A percentile compares a stretch with the other conserved stretches of the same genome.
phyloP scores from a whole-genome alignment of 2,888 invertebrate genomes.

The Fragum whitleyi region DNA sequence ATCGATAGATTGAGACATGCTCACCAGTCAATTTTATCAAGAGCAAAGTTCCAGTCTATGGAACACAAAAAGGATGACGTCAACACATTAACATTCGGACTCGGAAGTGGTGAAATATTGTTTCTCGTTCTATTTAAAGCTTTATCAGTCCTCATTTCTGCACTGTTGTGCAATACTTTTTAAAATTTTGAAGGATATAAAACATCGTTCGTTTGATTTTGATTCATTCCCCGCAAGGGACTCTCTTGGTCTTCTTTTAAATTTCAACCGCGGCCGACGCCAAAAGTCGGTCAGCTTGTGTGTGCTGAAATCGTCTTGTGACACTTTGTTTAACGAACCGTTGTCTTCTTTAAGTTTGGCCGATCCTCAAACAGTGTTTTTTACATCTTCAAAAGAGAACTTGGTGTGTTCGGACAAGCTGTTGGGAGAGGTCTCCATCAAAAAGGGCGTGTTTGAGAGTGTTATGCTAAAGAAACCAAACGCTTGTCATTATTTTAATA shows the following conservation, averaged over 20 bases:
- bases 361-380: not conserved
- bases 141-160: not conserved
- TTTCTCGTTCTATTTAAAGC: not conserved
- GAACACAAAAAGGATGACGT: not conserved
- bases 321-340: not conserved
- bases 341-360: not conserved
- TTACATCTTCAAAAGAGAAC: not conserved
- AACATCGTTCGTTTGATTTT: not conserved
- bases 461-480: slow-evolving; percentile 60
- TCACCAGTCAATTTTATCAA: too few relatives aligned
- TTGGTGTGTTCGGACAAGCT: not conserved
- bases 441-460: slow-evolving; percentile 11
- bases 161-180: slow-evolving; percentile 3
- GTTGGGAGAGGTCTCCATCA: slow-evolving; percentile 12
- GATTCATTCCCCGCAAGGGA: not conserved
- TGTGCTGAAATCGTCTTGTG: not conserved
- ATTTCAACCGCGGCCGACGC: too few relatives aligned
- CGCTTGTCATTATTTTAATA: slow-evolving; percentile 68
- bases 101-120: not conserved
- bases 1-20: too few relatives aligned
- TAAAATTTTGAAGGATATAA: not conserved
- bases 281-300: not conserved
- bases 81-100: not conserved
- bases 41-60: not conserved
- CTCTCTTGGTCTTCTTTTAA: not conserved